Base-by-base conservation (phyloP, 2,888 invertebrate species). In the Meloe dianella region DNA sequence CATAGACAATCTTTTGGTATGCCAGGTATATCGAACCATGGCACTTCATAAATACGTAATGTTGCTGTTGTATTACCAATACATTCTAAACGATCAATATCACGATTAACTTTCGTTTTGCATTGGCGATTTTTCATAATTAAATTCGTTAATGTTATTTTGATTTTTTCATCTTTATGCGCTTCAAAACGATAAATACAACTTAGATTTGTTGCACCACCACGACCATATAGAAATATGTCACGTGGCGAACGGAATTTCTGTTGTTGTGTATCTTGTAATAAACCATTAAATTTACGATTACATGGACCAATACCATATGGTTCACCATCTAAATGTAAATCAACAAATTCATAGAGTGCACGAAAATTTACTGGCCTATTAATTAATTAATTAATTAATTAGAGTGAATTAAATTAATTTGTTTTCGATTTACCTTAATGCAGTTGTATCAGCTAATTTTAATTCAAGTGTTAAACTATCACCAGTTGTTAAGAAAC, bases 171-270 rank as follows among this genome's bases (percentile, higher is more conserved):
- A 59, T 93, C 93, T 61, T 91, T 90, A 77, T 92, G 91, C 0
- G 92, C 95, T 84, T 95, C 94, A 80, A 95, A 95, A 58, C 94
- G 91, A 83, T 95, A 95, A 57, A 92, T 89, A 84, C 96, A 96
- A 78, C 92, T 92, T 86, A 60, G 86, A 85, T 95, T 93, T 69
- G 89, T 87, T 9, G 92, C 89, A 32, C 95, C 95, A 27, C 95
- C 95, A 68, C 95, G 87, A 0, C 95, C 95, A 77, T 92, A 95
- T 12, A 95, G 86, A 78, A 95, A 95, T 41, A 95, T 92, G 79
- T 95, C 92, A 74, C 91, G 86, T 0, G 94, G 93, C 12, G 93
- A 92, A 38, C 91, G 90, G 80, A 95, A 94, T 65, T 89, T 91
- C 60, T 90, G 88, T n/a, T 91, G 91, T 4, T 90, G 87, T n/a